Conservation (phyloP, 2,888 invertebrate species). For the Empis livida region DNA sequence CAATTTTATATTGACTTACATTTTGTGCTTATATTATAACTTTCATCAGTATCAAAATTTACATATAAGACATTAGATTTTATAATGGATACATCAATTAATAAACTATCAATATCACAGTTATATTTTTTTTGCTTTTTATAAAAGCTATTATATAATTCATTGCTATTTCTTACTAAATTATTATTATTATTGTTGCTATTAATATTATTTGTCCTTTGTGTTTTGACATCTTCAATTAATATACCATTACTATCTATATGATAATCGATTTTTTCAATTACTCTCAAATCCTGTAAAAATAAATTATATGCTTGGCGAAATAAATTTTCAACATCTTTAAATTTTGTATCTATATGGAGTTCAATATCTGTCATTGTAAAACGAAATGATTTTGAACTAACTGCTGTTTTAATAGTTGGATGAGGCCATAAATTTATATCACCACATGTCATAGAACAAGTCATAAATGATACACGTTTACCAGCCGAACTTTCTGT, state of each 20-base stretch:
- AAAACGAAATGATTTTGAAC: constrained; percentile 47
- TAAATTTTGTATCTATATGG: constrained; percentile 25
- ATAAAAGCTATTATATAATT: constrained; percentile 14
- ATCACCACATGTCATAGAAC: constrained; percentile 63
- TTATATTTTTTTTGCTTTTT: constrained; percentile 14
- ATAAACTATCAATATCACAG: constrained; percentile 28
- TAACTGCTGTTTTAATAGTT: constrained; percentile 54
- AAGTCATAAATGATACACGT: constrained; percentile 53
- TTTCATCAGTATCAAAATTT: constrained; percentile 57
- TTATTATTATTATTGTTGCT: constrained; percentile 8
- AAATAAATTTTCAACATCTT: constrained; percentile 24
- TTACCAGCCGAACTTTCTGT: constrained; percentile 29
- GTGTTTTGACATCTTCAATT: constrained; percentile 1
- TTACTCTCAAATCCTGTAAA: constrained; percentile 26
- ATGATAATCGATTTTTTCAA: constrained; percentile 25
- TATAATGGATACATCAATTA: constrained; percentile 40
- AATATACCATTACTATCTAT: neutral
- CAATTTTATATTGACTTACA: constrained; percentile 25
- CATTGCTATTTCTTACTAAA: neutral
- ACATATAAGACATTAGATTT: constrained; percentile 44
- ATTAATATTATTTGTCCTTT: constrained; percentile 6
- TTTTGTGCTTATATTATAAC: constrained; percentile 51
- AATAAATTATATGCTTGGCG: constrained; percentile 28
- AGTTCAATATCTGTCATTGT: constrained; percentile 27
- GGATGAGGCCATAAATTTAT: constrained; percentile 69